phyloP scores from a whole-genome alignment of 2,888 invertebrate genomes.

The Deilephila elpenor region DNA sequence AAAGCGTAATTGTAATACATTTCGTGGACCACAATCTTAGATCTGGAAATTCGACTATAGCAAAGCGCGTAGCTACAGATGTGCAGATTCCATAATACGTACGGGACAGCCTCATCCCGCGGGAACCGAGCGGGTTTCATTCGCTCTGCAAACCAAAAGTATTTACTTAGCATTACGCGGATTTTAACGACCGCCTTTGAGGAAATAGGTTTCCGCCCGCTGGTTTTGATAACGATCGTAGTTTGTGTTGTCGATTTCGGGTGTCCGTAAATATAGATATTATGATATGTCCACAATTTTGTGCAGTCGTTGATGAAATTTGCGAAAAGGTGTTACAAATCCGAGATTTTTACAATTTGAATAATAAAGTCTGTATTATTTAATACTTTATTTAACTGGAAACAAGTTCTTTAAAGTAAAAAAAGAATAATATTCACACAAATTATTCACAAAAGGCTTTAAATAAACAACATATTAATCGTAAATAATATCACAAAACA shows the following conservation, averaged over 20 bases:
- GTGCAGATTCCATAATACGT: slow-evolving; percentile 36
- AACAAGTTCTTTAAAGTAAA: too few relatives aligned
- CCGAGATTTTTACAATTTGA: too few relatives aligned
- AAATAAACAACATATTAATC: too few relatives aligned
- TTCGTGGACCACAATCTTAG: not conserved
- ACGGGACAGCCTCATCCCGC: slow-evolving; percentile 47
- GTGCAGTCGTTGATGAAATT: too few relatives aligned
- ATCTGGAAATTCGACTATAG: not conserved
- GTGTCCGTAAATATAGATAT: not conserved
- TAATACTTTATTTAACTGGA: too few relatives aligned
- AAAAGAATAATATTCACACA: too few relatives aligned
- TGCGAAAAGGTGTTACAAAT: too few relatives aligned
- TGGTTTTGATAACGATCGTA: slow-evolving; percentile 1
- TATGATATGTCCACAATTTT: not conserved
- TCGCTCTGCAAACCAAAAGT: slow-evolving; percentile 13
- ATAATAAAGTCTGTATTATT: too few relatives aligned
- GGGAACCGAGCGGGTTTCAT: not conserved
- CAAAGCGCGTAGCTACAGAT: not conserved
- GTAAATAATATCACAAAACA: too few relatives aligned
- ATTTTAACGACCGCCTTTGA: slow-evolving; percentile 21
- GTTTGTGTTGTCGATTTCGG: not conserved
- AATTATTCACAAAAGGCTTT: too few relatives aligned
- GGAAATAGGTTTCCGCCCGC: not conserved
- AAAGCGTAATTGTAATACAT: not conserved
- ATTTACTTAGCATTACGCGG: slow-evolving; percentile 8